Evolutionary conservation across 2,797 vertebrate species (phyloP).

Genomic region (Enteromius radiatus): DNA sequence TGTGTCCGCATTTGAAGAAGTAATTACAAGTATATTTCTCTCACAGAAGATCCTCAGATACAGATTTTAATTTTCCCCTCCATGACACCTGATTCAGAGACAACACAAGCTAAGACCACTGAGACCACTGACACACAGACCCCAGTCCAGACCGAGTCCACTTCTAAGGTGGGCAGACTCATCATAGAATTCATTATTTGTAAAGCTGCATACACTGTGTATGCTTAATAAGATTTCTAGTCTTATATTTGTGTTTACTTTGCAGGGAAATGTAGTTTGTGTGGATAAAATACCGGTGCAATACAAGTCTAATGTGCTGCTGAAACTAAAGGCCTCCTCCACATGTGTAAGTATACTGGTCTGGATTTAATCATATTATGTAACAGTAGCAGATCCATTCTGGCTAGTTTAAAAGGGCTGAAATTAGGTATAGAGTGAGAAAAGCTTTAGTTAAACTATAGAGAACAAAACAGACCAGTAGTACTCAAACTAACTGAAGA

Average conservation of each 20-base stretch:
- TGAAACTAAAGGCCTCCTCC: constrained; percentile 72
- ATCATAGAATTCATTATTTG: background rate
- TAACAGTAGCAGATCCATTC: background rate
- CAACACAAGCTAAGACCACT: background rate
- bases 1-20: background rate
- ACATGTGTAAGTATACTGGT: constrained; percentile 75
- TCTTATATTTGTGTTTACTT: constrained; percentile 39
- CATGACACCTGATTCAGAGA: background rate
- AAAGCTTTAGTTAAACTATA: background rate
- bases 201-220: background rate
- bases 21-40: background rate
- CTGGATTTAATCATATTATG: background rate
- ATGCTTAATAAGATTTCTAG: background rate
- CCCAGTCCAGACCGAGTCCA: background rate
- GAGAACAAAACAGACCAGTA: background rate
- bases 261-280: constrained; percentile 69
- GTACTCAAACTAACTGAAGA: background rate
- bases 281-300: constrained; percentile 70
- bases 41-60: constrained; percentile 10
- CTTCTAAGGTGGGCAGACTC: constrained; percentile 25
- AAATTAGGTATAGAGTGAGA: background rate
- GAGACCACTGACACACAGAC: background rate
- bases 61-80: background rate
- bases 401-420: background rate
- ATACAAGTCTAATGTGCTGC: constrained; percentile 73